Evolutionary conservation across 2,888 invertebrate genomes (phyloP), one percentile per base, ranked within the genome.

Genomic region (Volucella inanis): DNA sequence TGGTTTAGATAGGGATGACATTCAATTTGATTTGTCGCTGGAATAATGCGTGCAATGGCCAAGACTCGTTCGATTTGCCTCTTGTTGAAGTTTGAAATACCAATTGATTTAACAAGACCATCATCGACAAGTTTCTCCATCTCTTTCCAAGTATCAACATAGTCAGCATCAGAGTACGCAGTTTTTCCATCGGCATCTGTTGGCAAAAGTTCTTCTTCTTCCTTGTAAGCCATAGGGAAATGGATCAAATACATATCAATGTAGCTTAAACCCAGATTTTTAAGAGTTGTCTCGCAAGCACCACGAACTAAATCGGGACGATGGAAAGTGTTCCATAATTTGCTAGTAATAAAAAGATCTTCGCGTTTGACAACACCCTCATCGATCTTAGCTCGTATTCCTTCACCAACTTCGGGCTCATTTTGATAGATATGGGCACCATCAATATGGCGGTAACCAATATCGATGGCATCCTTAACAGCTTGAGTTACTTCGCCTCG

Each of bases 281-380:
- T 92, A n/a, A 98, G 91, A 0, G 96, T 95, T 70, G 93, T 93
- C 88, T 94, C 93, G 22, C 97, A 92, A 0, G 95, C 95, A 0
- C 94, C 93, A 59, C 94, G 94, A 9, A 98, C 98, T 87, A 96
- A 92, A 84, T 97, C 96, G 0, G 94, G 94, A 15, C 94, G 94
- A 90, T 98, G 98, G 91, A 94, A 97, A 0, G 97, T 97, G 92
- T 98, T 97, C 98, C 98, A 98, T 3, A 97, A 91, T 94, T 97
- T 96, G 64, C 96, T 96, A 0, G 95, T 95, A 85, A 96, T 93
- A 90, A 96, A 96, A 0, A 96, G 90, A 18, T 95, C 94, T 88
- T 95, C 94, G 12, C 96, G 93, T 88, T 94, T 95, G 0, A 96
- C 93, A 0, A 93, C 93, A 0, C 95, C 95, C 88, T 95, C 94